These are phyloP conservation scores for Drosophila nigricruria DNA, from an alignment of 2,888 invertebrate genomes.

Conservation along the genomic window DNA sequence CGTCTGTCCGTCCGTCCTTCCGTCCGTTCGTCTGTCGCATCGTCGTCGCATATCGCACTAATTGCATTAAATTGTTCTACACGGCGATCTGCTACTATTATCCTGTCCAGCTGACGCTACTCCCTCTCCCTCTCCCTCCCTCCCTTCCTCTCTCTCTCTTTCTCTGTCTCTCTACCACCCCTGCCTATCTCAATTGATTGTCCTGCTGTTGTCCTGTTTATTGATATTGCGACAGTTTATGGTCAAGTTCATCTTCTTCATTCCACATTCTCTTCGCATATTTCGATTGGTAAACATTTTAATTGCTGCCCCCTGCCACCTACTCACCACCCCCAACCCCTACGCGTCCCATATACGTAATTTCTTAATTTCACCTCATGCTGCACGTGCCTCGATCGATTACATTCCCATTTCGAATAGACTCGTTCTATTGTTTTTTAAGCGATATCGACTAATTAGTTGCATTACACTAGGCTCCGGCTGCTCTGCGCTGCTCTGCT, in stretches of 20 bases:
- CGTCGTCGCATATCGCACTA: conserved; percentile 67
- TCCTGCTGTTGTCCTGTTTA: conserved; percentile 19
- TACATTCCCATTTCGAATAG: neutral
- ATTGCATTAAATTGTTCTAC: conserved; percentile 77
- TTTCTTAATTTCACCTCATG: conserved; percentile 63
- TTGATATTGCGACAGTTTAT: conserved; percentile 63
- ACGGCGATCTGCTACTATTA: conserved; percentile 48
- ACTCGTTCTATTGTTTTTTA: conserved; percentile 21
- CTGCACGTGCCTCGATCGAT: conserved; percentile 38
- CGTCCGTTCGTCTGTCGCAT: conserved; percentile 28
- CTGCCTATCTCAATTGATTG: conserved; percentile 21
- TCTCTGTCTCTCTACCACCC: neutral
- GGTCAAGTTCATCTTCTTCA: conserved; percentile 28
- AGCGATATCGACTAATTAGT: conserved; percentile 41
- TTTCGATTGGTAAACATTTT: conserved; percentile 59
- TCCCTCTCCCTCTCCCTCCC: neutral
- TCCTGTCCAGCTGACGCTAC: conserved; percentile 66
- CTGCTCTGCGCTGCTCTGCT: neutral
- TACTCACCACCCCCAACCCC: neutral
- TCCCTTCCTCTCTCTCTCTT: neutral
- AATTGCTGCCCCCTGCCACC: conserved; percentile 34
- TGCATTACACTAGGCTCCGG: conserved; percentile 5
- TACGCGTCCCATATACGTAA: conserved; percentile 36
- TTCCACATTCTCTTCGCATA: neutral
- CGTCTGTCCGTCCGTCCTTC: conserved; percentile 5